phyloP scores from a whole-genome alignment of 1,140 invertebrate genomes.

The Drosophila parabipectinata region DNA sequence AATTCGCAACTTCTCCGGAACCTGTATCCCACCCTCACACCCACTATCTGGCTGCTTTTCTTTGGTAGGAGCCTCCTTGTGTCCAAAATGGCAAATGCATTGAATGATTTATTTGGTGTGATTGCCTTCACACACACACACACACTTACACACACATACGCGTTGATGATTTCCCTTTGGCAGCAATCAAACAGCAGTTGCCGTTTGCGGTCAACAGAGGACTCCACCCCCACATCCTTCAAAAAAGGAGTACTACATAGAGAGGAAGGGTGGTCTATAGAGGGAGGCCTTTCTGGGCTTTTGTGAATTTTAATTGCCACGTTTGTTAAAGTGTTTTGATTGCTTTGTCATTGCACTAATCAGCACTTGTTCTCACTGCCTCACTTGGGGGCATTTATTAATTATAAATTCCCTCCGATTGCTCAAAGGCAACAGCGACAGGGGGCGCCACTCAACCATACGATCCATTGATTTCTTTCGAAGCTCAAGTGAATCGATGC shows the following conservation, averaged over 20 bases:
- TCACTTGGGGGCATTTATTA: constrained; percentile 65
- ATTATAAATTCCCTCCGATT: constrained; percentile 75
- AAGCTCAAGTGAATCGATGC: constrained; percentile 58
- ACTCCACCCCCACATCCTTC: constrained; percentile 27
- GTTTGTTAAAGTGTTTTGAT: constrained; percentile 78
- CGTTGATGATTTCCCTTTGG: constrained; percentile 55
- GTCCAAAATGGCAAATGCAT: constrained; percentile 72
- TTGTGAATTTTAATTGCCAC: constrained; percentile 81
- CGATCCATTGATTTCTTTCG: constrained; percentile 78
- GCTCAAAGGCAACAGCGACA: constrained; percentile 63
- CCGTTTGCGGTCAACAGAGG: constrained; percentile 67
- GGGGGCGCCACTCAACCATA: constrained; percentile 59
- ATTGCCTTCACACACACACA: constrained; percentile 62
- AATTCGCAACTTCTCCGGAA: constrained; percentile 67
- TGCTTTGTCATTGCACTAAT: constrained; percentile 81
- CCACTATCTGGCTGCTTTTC: constrained; percentile 1
- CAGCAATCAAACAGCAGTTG: constrained; percentile 71
- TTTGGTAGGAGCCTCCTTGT: constrained; percentile 3
- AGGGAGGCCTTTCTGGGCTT: constrained; percentile 26
- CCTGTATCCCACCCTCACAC: constrained; percentile 19
- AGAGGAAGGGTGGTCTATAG: no score
- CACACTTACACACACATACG: constrained; percentile 17
- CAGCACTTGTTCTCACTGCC: constrained; percentile 44
- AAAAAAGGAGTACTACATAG: no score
- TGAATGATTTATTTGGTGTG: constrained; percentile 82